Percentiles rank a stretch among this genome's conserved stretches.
phyloP scores from a whole-genome alignment of 2,113 vertebrate species.

The Anhinga anhinga region DNA sequence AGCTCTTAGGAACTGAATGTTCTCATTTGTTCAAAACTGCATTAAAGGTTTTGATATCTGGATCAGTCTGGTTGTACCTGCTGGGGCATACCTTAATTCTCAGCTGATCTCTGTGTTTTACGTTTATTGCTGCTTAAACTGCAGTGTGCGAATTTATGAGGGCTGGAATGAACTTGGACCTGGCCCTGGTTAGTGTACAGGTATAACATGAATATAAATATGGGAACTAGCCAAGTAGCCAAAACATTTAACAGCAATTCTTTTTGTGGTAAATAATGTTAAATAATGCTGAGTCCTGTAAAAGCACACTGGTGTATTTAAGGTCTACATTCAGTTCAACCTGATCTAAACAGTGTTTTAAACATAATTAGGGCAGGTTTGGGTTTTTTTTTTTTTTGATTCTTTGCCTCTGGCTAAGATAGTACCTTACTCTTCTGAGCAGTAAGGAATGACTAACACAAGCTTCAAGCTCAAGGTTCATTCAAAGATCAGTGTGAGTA shows the following conservation, averaged over 20 bases:
- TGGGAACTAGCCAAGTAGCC: not conserved
- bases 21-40: not conserved
- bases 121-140: not conserved
- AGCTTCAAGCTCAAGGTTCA: not conserved
- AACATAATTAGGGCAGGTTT: not conserved
- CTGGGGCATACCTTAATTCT: not conserved
- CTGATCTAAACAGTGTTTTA: not conserved
- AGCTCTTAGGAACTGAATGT: not conserved
- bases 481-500: not conserved
- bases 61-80: not conserved
- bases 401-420: not conserved
- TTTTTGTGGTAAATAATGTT: not conserved
- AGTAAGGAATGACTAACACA: not conserved
- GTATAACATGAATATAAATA: not conserved
- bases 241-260: not conserved
- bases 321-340: not conserved
- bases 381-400: not conserved
- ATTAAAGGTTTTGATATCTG: not conserved
- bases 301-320: not conserved
- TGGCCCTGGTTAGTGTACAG: not conserved
- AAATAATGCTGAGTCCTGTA: not conserved
- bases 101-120: not conserved
- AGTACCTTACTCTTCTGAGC: not conserved
- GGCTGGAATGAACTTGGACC: not conserved
- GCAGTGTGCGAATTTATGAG: rapidly evolving